A percentile compares a stretch with the other conserved stretches of the same genome.
Conservation (phyloP, 2,888 invertebrate genomes). For the Plusia festucae region DNA sequence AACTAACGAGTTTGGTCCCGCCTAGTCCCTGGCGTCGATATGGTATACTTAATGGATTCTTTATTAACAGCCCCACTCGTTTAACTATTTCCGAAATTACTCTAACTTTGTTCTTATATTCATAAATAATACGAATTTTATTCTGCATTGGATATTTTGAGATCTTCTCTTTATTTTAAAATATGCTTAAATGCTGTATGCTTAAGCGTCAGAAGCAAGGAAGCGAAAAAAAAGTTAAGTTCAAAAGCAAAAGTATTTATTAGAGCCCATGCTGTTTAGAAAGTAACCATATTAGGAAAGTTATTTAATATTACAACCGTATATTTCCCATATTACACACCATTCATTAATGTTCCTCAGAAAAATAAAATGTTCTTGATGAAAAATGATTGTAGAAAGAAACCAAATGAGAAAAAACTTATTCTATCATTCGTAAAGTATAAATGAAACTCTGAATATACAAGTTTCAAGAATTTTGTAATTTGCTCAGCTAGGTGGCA, state of each 20-base stretch:
- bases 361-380: too few species aligned
- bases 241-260: constrained; percentile 13
- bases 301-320: constrained; percentile 24
- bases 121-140: constrained; percentile 23
- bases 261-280: constrained; percentile 8
- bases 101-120: constrained; percentile 25
- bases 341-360: too few species aligned
- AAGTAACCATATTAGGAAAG: constrained; percentile 15
- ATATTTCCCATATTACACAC: constrained; percentile 32
- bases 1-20: not conserved
- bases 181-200: too few species aligned
- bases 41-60: constrained; percentile 28
- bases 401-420: constrained; percentile 41
- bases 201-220: too few species aligned
- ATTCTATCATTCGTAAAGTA: constrained; percentile 27
- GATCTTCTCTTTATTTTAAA: too few species aligned
- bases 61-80: constrained; percentile 6
- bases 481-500: constrained; percentile 25
- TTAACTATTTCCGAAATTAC: constrained; percentile 11
- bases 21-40: constrained; percentile 9
- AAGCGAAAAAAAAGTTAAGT: too few species aligned
- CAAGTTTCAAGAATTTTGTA: constrained; percentile 47
- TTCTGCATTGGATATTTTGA: too few species aligned
- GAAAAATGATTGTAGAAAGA: constrained; percentile 39
- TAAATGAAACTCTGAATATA: constrained; percentile 47